Conservation (phyloP, 2,113 vertebrate species). For the Sylvilagus bachmani region DNA sequence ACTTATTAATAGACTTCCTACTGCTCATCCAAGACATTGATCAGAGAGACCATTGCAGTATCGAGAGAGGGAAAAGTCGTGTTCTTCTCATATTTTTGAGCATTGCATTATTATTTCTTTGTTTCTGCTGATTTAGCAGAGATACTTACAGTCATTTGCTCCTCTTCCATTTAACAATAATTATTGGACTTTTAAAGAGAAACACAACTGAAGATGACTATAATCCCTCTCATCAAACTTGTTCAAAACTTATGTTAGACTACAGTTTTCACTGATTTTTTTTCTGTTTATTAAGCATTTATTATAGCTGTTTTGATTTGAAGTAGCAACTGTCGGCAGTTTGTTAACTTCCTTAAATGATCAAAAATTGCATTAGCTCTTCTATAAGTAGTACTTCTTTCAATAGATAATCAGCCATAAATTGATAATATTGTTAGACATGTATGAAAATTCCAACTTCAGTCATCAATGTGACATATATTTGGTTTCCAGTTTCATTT, state of each 20-base stretch:
- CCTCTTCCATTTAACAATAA: conserved; percentile 37
- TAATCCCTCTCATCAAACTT: background rate
- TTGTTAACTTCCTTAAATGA: conserved; percentile 54
- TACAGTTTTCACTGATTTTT: background rate
- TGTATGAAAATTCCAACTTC: background rate
- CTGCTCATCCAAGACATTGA: background rate
- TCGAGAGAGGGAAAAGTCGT: background rate
- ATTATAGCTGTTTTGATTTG: conserved; percentile 47
- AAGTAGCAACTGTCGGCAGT: conserved; percentile 57
- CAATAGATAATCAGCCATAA: conserved; percentile 9
- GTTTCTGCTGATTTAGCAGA: conserved; percentile 46
- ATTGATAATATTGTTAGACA: conserved; percentile 47
- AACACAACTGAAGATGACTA: background rate
- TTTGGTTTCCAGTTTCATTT: background rate
- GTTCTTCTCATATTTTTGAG: conserved; percentile 8
- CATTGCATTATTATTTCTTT: background rate
- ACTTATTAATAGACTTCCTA: background rate
- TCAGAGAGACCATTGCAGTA: background rate
- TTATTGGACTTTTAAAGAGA: conserved; percentile 13
- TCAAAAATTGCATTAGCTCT: conserved; percentile 49
- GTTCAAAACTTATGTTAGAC: background rate
- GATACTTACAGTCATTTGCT: background rate
- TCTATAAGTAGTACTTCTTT: conserved; percentile 28
- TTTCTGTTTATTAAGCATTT: conserved; percentile 4
- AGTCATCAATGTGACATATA: conserved; percentile 2